phyloP scores from a whole-genome alignment of 2,113 vertebrate genomes.

The Mirza zaza region DNA sequence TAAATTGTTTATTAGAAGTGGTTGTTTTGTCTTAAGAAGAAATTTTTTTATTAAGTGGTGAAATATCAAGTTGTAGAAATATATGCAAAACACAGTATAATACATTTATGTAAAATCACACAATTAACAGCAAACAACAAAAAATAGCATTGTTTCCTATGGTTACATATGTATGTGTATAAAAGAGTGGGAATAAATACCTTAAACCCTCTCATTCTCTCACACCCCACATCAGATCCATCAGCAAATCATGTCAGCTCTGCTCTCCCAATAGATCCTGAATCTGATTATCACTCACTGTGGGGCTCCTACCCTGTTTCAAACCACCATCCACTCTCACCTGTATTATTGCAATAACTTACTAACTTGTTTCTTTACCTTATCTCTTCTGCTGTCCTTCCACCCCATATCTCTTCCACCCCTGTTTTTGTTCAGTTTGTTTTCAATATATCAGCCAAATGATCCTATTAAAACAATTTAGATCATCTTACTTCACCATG shows the following conservation, averaged over 20 bases:
- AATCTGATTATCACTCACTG: background rate
- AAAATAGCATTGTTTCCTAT: background rate
- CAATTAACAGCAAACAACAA: background rate
- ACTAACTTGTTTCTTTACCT: background rate
- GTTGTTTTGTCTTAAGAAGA: slow-evolving; percentile 24
- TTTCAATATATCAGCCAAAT: background rate
- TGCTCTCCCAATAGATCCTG: background rate
- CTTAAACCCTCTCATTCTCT: background rate
- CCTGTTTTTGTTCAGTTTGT: background rate
- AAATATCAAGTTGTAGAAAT: slow-evolving; percentile 22
- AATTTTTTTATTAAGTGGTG: background rate
- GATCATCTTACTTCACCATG: background rate
- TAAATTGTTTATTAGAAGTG: background rate
- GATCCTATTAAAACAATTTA: background rate
- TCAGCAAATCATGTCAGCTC: background rate
- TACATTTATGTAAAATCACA: background rate
- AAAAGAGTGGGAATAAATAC: background rate
- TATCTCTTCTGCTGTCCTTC: background rate
- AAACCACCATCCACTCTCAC: background rate
- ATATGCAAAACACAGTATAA: background rate
- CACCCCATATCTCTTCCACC: too few relatives aligned
- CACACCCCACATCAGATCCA: background rate
- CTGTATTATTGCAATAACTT: background rate
- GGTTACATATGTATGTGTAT: background rate
- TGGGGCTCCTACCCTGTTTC: background rate